Conservation (phyloP, 2,888 invertebrate genomes). For the Nomada lathburiana region DNA sequence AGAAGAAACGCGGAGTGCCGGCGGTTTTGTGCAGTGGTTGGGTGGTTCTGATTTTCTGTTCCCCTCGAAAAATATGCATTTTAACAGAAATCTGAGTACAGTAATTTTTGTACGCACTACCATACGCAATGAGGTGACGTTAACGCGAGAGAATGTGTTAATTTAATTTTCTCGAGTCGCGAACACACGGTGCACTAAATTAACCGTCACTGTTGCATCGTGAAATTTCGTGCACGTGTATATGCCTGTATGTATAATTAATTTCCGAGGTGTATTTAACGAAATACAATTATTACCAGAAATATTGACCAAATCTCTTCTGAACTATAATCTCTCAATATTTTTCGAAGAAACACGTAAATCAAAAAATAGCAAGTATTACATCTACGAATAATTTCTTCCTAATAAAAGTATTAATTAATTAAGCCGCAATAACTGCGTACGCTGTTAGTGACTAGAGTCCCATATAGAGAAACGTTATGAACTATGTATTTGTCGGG, state of each 20-base stretch:
- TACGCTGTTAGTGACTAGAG: too few species aligned
- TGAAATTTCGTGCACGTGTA: background rate
- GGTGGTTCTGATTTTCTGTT: background rate
- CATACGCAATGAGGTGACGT: background rate
- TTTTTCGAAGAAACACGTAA: too few species aligned
- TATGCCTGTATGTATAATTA: slow-evolving; percentile 5
- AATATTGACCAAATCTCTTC: background rate
- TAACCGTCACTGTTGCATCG: slow-evolving; percentile 16
- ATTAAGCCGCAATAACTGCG: too few species aligned
- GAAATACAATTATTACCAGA: background rate
- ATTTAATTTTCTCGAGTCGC: slow-evolving; percentile 33
- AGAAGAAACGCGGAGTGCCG: background rate
- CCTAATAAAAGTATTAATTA: too few species aligned
- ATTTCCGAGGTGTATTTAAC: slow-evolving; percentile 3
- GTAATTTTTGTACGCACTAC: background rate
- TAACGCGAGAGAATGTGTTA: slow-evolving; percentile 15
- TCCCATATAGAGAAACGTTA: too few species aligned
- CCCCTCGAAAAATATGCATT: too few species aligned
- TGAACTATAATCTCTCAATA: background rate
- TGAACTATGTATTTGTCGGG: too few species aligned
- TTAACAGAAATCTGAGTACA: background rate
- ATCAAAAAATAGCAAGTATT: too few species aligned
- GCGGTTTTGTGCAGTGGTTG: background rate
- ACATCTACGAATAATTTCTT: too few species aligned
- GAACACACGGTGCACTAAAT: slow-evolving; percentile 18